Percentiles rank a stretch among this genome's conserved stretches.
phyloP scores from a whole-genome alignment of 2,888 invertebrate genomes.

The Apamea epomidion region DNA sequence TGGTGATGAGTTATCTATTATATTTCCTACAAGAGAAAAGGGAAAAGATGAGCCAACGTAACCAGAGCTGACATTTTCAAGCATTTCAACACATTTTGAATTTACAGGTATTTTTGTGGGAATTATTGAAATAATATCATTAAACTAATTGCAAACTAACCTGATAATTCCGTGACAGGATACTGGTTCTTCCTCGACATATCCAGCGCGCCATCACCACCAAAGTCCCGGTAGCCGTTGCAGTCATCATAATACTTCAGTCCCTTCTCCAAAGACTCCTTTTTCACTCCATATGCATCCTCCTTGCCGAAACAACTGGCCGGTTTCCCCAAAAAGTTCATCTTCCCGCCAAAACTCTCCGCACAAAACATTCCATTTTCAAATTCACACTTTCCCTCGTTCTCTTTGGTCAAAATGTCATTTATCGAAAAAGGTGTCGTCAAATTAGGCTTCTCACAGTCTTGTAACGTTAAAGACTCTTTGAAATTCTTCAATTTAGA shows the following conservation, averaged over 20 bases:
- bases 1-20: background rate
- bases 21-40: background rate
- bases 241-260: conserved; percentile 86
- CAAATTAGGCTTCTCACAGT: conserved; percentile 85
- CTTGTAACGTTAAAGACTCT: conserved; percentile 80
- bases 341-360: conserved; percentile 83
- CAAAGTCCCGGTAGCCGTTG: conserved; percentile 81
- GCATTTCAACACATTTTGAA: background rate
- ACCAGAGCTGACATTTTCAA: background rate
- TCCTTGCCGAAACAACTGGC: conserved; percentile 75
- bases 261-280: conserved; percentile 83
- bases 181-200: conserved; percentile 88
- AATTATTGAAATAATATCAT: background rate
- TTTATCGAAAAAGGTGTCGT: conserved; percentile 94
- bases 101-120: background rate
- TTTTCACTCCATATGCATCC: conserved; percentile 76
- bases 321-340: conserved; percentile 80
- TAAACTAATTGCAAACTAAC: conserved; percentile 66
- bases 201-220: conserved; percentile 86
- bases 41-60: background rate
- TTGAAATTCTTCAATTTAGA: conserved; percentile 84
- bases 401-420: conserved; percentile 92
- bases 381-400: conserved; percentile 85
- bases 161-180: conserved; percentile 87
- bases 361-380: conserved; percentile 84